A percentile compares a stretch with the other conserved stretches of the same genome.
phyloP scores from a whole-genome alignment of 2,113 vertebrate species.

The Notechis scutatus region DNA sequence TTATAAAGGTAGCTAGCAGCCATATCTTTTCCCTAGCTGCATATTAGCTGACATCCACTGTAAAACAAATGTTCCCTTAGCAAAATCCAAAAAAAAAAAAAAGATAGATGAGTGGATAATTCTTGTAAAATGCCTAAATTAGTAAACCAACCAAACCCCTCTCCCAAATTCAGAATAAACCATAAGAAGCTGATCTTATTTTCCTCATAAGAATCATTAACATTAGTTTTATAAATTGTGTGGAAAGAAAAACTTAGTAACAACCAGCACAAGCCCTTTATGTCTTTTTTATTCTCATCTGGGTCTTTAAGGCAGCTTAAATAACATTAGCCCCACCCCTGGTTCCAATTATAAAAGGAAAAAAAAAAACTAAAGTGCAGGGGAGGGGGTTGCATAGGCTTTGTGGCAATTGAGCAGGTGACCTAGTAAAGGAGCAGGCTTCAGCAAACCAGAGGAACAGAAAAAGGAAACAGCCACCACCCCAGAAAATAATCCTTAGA shows the following conservation, averaged over 20 bases:
- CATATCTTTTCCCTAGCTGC: not conserved
- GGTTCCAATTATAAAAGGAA: not conserved
- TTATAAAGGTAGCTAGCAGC: not conserved
- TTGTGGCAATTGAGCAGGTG: not conserved
- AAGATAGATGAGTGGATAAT: not conserved
- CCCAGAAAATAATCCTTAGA: not conserved
- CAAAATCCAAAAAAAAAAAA: not conserved
- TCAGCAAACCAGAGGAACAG: not conserved
- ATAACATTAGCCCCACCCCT: not conserved
- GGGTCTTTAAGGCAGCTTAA: not conserved
- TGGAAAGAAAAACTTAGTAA: not conserved
- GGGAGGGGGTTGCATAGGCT: not conserved
- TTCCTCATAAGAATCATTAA: not conserved
- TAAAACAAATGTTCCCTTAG: not conserved
- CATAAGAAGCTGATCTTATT: not conserved
- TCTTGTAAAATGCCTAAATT: not conserved
- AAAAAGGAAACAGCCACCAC: not conserved
- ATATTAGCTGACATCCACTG: not conserved
- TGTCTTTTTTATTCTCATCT: not conserved
- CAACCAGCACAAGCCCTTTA: not conserved
- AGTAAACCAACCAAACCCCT: not conserved
- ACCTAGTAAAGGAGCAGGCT: not conserved
- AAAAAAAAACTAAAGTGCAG: too few relatives aligned
- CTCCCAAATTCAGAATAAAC: not conserved
- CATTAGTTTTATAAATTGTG: not conserved